Evolutionary conservation across 53 echinoderm and acorn worm species (phyloP), one percentile per base, ranked within the genome.

Genomic region (Henricia sp.): DNA sequence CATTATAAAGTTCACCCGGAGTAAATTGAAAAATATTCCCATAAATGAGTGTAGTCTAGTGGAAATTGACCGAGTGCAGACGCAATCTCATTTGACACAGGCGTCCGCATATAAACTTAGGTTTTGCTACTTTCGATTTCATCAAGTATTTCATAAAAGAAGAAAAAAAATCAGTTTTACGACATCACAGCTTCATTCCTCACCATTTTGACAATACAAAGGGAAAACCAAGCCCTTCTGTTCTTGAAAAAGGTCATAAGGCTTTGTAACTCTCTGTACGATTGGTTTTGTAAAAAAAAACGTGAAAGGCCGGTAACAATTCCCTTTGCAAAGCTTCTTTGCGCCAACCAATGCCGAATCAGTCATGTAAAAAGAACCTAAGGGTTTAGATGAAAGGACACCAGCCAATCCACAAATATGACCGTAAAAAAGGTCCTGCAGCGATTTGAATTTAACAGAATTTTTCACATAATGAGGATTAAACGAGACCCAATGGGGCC

Each of bases 1-100:
- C 71, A 21, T 51, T 9, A 4, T 24, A 4, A 24, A 52, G 35
- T 73, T 35, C 12, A 73, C 33, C n/a, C 36, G n/a, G 54, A n/a
- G 23, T 0, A 37, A 63, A 80, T 80, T 80, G 62, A 80, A 62
- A 80, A 21, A 37, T 80, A 80, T 46, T 64, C 50, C 48, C 21
- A 46, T 80, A 44, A 80, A 35, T 19, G 50, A 32, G 80, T 63
- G 37, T 42, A 63, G 27, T 33, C 0, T 33, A 57, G 28, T 30
- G 9, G 62, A 62, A 29, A 64, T 20, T 80, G 80, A 63, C 46
- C 30, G 80, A 80, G 42, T 20, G 48, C 50, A 63, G 63, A 16
- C 63, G 28, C 17, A 60, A 64, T 64, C 29, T 50, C 64, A n/a
- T 33, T 35, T 80, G 80, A 80, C 80, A 80, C 26, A 28, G 1